Evolutionary conservation across 1,140 invertebrate genomes (phyloP), one percentile per base, ranked within the genome.

Genomic region (Leptopilina clavipes): DNA sequence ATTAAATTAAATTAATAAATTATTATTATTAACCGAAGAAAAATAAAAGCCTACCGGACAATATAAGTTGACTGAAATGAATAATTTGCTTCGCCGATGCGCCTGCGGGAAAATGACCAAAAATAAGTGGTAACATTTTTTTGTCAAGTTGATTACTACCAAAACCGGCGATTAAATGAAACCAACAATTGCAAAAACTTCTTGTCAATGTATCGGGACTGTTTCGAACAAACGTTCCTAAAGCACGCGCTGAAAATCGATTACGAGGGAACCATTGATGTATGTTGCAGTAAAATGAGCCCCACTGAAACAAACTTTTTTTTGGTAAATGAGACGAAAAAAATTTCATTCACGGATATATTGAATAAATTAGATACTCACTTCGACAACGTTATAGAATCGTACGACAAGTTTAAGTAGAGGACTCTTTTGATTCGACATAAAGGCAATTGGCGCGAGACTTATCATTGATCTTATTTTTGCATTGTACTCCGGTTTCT

Each of bases 91-190:
- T 92, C 0, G 92, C 91, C 0, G 95, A 96, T 1, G 94, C 93
- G 1, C 95, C 95, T 22, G 94, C 93, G 0, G 95, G 95, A 76
- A 93, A 93, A 81, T 96, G 94, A 12, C 91, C 90, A 31, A 94
- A 86, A 80, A 94, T 94, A 0, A 94, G 86, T 6, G 92, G 90
- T 0, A 93, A 70, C 83, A 93, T 91, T 7, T 86, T 82, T 65
- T 91, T 89, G 37, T 90, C 89, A 10, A 90, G 72, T 25, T 90
- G 89, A 82, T 91, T 83, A 37, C 88, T 91, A n/a, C 87, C 89
- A 70, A 89, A 91, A 56, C 89, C 89, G 45, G 88, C 89, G 1
- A 91, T 82, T 8, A 90, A 37, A 71, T 88, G 84, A 75, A 90
- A 88, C 87, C 88, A 90, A 19, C 81, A 85, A 43, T 81, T 82